Evolutionary conservation across 2,797 vertebrate genomes (phyloP).

Genomic region (Sorex maritimensis): DNA sequence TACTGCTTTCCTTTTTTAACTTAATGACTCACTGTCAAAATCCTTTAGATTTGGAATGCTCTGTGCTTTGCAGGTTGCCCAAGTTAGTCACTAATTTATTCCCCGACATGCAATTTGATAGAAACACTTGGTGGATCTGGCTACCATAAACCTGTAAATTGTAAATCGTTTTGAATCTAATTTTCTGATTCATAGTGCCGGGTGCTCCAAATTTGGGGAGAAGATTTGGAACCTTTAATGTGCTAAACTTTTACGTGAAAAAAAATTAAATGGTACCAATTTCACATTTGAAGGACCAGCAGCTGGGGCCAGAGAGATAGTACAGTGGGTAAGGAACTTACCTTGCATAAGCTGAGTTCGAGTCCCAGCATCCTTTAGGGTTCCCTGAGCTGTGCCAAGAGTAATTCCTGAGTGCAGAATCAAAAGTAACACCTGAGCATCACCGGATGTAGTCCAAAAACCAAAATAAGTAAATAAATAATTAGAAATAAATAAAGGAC

Average conservation of each 20-base stretch:
- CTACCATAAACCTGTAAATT: conserved; percentile 53
- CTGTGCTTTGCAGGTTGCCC: conserved; percentile 69
- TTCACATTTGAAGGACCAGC: neutral
- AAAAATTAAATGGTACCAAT: neutral
- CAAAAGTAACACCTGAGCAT: too few relatives aligned
- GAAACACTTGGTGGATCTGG: conserved; percentile 68
- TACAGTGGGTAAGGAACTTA: too few relatives aligned
- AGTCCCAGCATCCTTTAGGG: too few relatives aligned
- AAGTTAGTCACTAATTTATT: conserved; percentile 64
- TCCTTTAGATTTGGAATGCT: conserved; percentile 75
- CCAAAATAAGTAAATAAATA: too few relatives aligned
- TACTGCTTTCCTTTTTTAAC: conserved; percentile 81
- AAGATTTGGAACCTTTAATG: neutral
- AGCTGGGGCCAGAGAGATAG: neutral
- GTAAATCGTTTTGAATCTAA: conserved; percentile 60
- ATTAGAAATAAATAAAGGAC: neutral
- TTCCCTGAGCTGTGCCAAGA: too few relatives aligned
- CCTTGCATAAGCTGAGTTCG: too few relatives aligned
- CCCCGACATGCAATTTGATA: conserved; percentile 63
- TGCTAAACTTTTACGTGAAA: neutral
- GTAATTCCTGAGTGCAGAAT: neutral
- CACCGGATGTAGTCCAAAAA: too few relatives aligned
- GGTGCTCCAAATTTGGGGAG: neutral
- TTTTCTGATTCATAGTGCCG: conserved; percentile 37
- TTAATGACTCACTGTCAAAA: conserved; percentile 81